These are phyloP conservation scores for Conus ventricosus DNA, from an alignment of 1,140 invertebrate species.

Conservation along the genomic window DNA sequence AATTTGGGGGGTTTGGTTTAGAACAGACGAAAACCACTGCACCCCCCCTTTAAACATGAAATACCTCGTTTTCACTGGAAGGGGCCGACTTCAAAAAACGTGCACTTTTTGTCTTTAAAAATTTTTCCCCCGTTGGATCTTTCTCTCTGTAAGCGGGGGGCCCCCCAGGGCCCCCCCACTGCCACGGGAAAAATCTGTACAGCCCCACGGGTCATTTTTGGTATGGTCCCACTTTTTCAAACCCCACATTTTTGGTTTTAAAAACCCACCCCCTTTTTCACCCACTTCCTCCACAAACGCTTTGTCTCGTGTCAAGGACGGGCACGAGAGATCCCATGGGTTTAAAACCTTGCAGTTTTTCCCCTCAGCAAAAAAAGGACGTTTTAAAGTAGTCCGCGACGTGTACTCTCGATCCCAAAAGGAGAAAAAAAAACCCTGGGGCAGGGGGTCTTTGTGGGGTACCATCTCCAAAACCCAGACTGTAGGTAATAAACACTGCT, in stretches of 20 bases:
- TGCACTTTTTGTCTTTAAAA: neutral
- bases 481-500: too few relatives aligned
- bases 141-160: neutral
- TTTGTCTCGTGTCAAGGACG: neutral
- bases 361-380: neutral
- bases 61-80: too few relatives aligned
- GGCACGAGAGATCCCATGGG: neutral
- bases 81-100: neutral
- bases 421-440: too few relatives aligned
- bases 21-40: conserved; percentile 4
- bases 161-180: conserved; percentile 8
- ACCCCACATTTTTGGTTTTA: neutral
- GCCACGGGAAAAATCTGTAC: conserved; percentile 24
- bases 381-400: neutral
- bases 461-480: too few relatives aligned
- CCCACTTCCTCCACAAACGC: neutral
- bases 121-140: neutral
- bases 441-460: too few relatives aligned
- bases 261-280: neutral
- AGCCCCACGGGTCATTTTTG: neutral
- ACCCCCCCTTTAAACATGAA: neutral
- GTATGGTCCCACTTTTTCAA: neutral
- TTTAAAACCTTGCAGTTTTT: neutral
- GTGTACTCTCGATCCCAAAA: too few relatives aligned
- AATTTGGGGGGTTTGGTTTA: neutral